Base-by-base conservation (phyloP, 2,888 invertebrate genomes). In the Drosophila tanythrix region DNA sequence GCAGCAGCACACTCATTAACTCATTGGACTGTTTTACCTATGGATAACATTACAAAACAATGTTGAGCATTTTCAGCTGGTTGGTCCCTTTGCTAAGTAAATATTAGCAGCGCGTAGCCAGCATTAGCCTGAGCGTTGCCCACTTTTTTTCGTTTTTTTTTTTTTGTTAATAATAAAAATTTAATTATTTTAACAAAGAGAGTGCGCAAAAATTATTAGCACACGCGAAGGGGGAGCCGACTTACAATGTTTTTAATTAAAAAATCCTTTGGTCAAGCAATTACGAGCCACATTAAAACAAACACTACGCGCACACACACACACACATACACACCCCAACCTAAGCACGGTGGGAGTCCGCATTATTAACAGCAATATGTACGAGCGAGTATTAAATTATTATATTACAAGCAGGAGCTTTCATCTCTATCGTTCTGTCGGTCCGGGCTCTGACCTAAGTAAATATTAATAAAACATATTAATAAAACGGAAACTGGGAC, bases 381-480 rank as follows among this genome's bases (percentile, higher is more conserved):
- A 62, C 38, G 50, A 58, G 59, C 43, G 40, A 58, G 57, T 68
- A 70, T 68, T 68, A 40, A 50, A 57, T 62, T 62, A 67, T 67
- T 67, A 67, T 55, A 74, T 76, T 73, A 76, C 63, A 70, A 83
- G 75, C 74, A 13, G 70, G 65, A 81, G 81, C 88, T 87, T 87
- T 89, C 90, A 87, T 86, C 87, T 56, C 27, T 66, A 74, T 33
- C 62, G 52, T 48, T 82, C 69, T 70, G 67, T 33, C 33, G 68
- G 64, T 69, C 38, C 40, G 57, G 46, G 29, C 62, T 50, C 88
- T 90, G 89, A 90, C 89, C 89, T 88, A 90, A 90, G 89, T 90
- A 91, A 91, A 90, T 82, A 90, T 91, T 90, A 90, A 90, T 90
- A 91, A 91, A 88, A 91, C 88, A 81, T 89, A 91, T 90, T 90